Evolutionary conservation across 2,888 invertebrate species (phyloP), one percentile per base, ranked within the genome.

Genomic region (Sarcophaga subvicina): DNA sequence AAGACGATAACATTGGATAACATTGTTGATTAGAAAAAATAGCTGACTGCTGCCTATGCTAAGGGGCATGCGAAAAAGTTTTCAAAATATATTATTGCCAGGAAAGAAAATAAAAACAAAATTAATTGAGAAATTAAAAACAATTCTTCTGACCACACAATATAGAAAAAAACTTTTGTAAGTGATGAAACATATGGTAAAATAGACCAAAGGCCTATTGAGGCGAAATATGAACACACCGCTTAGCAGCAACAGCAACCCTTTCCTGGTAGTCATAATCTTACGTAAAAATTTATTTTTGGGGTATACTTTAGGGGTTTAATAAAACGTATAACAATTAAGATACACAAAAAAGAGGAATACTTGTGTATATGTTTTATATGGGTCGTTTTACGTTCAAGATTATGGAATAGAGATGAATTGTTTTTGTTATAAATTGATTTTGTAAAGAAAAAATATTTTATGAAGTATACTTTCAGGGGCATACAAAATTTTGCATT

Each of bases 281-380:
- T 63, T 63, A 12, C 1, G 49, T 71, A 63, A 49, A 49, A 49
- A 67, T 67, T 76, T 72, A 80, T 83, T 72, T 69, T 27, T 47
- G 47, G 64, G 49, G 80, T 70, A 86, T 73, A 69, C 86, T 79
- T 83, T 67, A 64, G 80, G 86, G 86, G 72, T 77, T 80, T 80
- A 67, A 8, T 5, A 76, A 63, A 54, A 62, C 4, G 3, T 62
- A 4, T 45, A 17, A 0, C 37, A 37, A 45, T 69, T 69, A 59
- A 77, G 54, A 77, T 12, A 27, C 12, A 76, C 12, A 25, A 60
- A 54, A 17, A n/a, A 22, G 45, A 70, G 4, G 54, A 37, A 64
- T 60, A 66, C 14, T 72, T 71, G 60, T 77, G 60, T 10, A 37
- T 37, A 2, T 37, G 37, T 37, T 37, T 37, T 2, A 37, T 37